Conservation (phyloP, 2,797 vertebrate genomes). For the Sylvilagus floridanus region DNA sequence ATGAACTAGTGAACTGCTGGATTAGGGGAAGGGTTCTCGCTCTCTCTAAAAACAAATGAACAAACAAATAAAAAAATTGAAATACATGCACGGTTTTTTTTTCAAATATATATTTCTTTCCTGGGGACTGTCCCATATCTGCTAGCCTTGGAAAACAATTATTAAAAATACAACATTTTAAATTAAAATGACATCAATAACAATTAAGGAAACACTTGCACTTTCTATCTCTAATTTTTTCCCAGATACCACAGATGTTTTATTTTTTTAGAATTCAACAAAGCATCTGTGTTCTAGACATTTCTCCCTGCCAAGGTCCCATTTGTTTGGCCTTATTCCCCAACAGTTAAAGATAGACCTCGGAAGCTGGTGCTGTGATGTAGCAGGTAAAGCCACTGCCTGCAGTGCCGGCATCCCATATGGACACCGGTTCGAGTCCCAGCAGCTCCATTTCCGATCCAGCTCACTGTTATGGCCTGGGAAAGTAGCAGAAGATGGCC, state of each 20-base stretch:
- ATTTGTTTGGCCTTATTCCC: neutral
- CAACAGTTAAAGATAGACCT: neutral
- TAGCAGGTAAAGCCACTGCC: too few relatives aligned
- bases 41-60: too few relatives aligned
- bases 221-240: neutral
- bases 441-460: too few relatives aligned
- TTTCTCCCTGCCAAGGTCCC: neutral
- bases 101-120: neutral
- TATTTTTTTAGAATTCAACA: neutral
- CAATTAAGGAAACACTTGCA: neutral
- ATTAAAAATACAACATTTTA: neutral
- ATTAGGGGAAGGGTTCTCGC: too few relatives aligned
- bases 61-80: too few relatives aligned
- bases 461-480: too few relatives aligned
- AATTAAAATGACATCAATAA: neutral
- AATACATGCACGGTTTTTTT: too few relatives aligned
- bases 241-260: neutral
- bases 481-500: too few relatives aligned
- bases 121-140: neutral
- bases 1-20: too few relatives aligned
- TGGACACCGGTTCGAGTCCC: too few relatives aligned
- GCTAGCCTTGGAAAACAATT: neutral
- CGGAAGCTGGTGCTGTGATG: too few relatives aligned
- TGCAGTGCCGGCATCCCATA: too few relatives aligned
- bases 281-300: neutral